Base-by-base conservation (phyloP, 2,888 invertebrate genomes). In the Ganaspis brasiliensis region DNA sequence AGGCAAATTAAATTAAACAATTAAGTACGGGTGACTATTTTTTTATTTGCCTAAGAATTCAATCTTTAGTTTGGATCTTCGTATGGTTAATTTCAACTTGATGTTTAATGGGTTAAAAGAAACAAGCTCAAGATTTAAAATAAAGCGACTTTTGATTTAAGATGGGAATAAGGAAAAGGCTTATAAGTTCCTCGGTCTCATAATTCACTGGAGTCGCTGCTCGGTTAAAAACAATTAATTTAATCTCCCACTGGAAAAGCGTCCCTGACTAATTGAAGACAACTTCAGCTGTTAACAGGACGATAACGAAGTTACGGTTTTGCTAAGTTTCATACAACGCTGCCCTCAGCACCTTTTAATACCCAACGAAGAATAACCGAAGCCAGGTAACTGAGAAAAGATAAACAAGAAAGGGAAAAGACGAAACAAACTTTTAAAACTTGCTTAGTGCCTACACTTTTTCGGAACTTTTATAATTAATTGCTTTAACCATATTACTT, bases 251-350 rank as follows among this genome's bases (percentile, higher is more conserved):
- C 49, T 76, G 79, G 61, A 72, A 75, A 79, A 78, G 78, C 74
- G 72, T 59, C 70, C 8, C 76, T 59, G 76, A 82, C 82, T 83
- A 82, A 83, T 81, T 82, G 79, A 74, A 77, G 78, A 79, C 81
- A 82, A 83, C 81, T 78, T 78, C 72, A 31, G 73, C 79, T 79
- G 83, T 82, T 83, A 80, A 79, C 78, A 80, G 77, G 76, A 79
- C 81, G 77, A 76, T 83, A 83, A 83, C 80, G 56, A 79, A 83
- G 80, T 83, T 83, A 80, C 78, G 79, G 78, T 81, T 83, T 77
- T 70, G 61, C 57, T 55, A 82, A 83, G 82, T 82, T 83, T 24
- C 52, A 19, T 57, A 35, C 73, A 72, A 52, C 75, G 55, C 56
- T 72, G 75, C 14, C 45, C 67, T 67, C 67, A 40, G 67, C 67